Evolutionary conservation across 2,888 invertebrate genomes (phyloP).

Genomic region (Orthosia incerta): DNA sequence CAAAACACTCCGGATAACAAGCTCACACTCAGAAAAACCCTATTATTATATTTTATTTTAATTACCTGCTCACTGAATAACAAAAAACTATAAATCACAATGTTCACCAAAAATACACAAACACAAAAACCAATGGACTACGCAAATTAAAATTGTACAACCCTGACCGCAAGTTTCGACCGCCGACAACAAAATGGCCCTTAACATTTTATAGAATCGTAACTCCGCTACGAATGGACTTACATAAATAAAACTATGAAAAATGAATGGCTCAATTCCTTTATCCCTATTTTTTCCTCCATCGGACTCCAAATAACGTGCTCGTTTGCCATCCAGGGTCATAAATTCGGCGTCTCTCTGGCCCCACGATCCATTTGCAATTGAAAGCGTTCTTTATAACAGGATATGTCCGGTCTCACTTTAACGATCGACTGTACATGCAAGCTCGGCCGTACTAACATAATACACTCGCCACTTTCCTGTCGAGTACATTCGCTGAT

Average conservation of each 20-base stretch:
- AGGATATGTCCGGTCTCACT: constrained; percentile 85
- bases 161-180: constrained; percentile 46
- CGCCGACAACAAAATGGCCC: constrained; percentile 55
- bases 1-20: background rate
- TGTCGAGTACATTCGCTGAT: constrained; percentile 39
- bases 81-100: background rate
- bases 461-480: constrained; percentile 58
- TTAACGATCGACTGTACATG: constrained; percentile 77
- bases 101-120: constrained; percentile 3
- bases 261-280: constrained; percentile 85
- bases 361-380: constrained; percentile 87
- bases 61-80: background rate
- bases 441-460: constrained; percentile 51
- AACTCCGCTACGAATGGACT: constrained; percentile 77
- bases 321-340: constrained; percentile 83
- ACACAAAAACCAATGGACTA: constrained; percentile 22
- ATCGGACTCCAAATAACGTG: constrained; percentile 84
- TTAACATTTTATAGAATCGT: constrained; percentile 80
- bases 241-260: constrained; percentile 87
- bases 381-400: constrained; percentile 89
- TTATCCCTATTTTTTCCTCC: constrained; percentile 84
- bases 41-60: background rate
- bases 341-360: constrained; percentile 85
- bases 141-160: constrained; percentile 56
- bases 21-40: background rate